A percentile compares a stretch with the other conserved stretches of the same genome.
These are phyloP conservation scores for Globia sparganii DNA, from an alignment of 2,888 invertebrate species.

Conservation along the genomic window DNA sequence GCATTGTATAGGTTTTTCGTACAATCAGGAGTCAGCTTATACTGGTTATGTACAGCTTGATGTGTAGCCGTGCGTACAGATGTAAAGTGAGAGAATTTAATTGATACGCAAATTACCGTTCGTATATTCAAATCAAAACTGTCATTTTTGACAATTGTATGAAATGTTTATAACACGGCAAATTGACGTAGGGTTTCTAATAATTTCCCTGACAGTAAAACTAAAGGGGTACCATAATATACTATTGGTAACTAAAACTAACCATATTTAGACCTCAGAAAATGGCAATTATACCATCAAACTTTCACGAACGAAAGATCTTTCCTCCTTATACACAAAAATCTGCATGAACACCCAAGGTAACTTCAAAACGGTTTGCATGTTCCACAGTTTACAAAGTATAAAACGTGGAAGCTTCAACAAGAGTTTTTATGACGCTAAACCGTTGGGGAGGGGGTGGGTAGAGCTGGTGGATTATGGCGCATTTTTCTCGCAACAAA, in stretches of 20 bases:
- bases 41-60: no score
- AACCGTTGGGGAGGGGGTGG: constrained; percentile 44
- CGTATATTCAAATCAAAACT: neutral
- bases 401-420: constrained; percentile 55
- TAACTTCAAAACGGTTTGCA: constrained; percentile 55
- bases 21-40: no score
- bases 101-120: no score
- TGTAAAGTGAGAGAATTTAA: no score
- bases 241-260: neutral
- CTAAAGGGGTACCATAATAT: no score
- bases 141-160: neutral
- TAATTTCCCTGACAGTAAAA: neutral
- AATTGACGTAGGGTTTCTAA: neutral
- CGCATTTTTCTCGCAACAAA: constrained; percentile 65
- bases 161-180: neutral
- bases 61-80: no score
- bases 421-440: constrained; percentile 59
- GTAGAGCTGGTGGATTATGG: constrained; percentile 58
- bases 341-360: constrained; percentile 28
- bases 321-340: neutral
- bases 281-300: neutral
- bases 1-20: no score
- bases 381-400: constrained; percentile 53
- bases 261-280: neutral
- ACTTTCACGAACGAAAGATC: neutral